A percentile compares a stretch with the other conserved stretches of the same genome.
Evolutionary conservation across 92 coral and sea anemone species (phyloP).

Genomic region (Parazoanthus atlanticus): DNA sequence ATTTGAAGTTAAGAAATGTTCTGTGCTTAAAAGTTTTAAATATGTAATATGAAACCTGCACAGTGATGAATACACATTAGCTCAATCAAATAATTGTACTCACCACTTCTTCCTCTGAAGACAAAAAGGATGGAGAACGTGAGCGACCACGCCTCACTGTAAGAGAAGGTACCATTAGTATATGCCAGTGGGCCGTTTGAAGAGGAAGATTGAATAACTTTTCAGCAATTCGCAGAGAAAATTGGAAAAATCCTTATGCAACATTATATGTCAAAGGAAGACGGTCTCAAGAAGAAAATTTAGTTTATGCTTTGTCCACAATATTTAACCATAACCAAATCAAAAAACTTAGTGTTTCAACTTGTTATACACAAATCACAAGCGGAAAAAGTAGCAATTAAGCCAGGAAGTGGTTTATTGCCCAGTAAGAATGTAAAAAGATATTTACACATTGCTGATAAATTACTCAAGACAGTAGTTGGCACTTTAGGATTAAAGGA

Average conservation of each 20-base stretch:
- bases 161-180: conserved; percentile 26
- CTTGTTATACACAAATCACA: too few species aligned
- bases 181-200: background rate
- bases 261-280: too few species aligned
- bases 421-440: too few species aligned
- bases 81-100: conserved; percentile 38
- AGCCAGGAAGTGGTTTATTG: background rate
- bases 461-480: background rate
- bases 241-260: background rate
- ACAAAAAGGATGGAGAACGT: conserved; percentile 82
- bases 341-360: too few species aligned
- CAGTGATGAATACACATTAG: background rate
- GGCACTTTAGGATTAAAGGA: background rate
- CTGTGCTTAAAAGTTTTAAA: background rate
- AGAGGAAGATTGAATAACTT: background rate
- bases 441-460: background rate
- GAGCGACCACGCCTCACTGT: conserved; percentile 80
- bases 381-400: background rate
- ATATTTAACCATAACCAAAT: background rate
- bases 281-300: background rate
- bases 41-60: background rate
- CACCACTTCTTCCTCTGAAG: conserved; percentile 92
- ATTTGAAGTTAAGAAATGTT: too few species aligned
- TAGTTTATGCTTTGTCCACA: background rate
- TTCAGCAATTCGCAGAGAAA: background rate